phyloP scores from a whole-genome alignment of 2,113 vertebrate genomes.

The Oncorhynchus keta region DNA sequence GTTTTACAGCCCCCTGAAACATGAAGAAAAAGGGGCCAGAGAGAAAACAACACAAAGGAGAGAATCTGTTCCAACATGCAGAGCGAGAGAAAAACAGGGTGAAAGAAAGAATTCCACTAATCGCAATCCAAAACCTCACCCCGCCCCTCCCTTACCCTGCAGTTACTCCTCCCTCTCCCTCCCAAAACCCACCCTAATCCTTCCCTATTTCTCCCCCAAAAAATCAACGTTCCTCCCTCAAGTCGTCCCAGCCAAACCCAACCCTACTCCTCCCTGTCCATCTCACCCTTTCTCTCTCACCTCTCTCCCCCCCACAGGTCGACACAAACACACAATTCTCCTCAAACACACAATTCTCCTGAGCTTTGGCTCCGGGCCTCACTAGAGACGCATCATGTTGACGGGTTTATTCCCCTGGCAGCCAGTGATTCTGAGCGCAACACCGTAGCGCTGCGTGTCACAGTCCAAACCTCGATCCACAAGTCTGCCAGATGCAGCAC shows the following conservation, averaged over 20 bases:
- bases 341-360: no score
- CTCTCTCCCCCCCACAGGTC: not conserved
- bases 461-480: not conserved
- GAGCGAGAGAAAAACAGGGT: conserved; percentile 27
- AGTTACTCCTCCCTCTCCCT: conserved; percentile 43
- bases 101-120: conserved; percentile 3
- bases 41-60: not conserved
- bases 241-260: not conserved
- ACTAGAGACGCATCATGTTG: no score
- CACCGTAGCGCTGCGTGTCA: no score
- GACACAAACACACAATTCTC: no score
- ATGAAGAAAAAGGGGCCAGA: not conserved
- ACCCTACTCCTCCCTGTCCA: not conserved
- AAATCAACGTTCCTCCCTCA: not conserved
- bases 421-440: no score
- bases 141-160: conserved; percentile 48
- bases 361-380: no score
- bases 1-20: not conserved
- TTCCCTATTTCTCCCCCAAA: not conserved
- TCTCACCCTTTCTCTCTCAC: not conserved
- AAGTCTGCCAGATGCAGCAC: not conserved
- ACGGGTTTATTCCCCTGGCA: no score
- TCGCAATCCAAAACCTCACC: conserved; percentile 38
- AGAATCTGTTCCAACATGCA: conserved; percentile 56
- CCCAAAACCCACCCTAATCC: not conserved